Base-by-base conservation (phyloP, 1,140 invertebrate species). In the Neodiprion lecontei region DNA sequence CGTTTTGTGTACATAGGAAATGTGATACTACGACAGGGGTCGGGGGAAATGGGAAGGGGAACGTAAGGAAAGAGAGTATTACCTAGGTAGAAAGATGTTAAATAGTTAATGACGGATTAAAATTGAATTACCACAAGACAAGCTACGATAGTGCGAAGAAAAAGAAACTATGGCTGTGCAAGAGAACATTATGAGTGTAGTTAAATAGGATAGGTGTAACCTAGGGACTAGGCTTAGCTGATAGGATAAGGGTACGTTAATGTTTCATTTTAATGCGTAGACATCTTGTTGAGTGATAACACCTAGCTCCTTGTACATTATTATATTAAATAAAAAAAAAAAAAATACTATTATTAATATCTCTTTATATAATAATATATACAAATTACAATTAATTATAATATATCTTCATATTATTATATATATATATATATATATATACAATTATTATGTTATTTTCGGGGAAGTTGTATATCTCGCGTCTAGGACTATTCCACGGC, bases 131-230 rank as follows among this genome's bases (percentile, higher is more conserved):
- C 65, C 48, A 17, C 49, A 23, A 67, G 23, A 48, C 47, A 75
- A 69, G 40, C 12, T 21, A 74, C 76, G 76, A 79, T 78, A 61
- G 53, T 61, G 53, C 53, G 53, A 75, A 82, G 84, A 82, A 77
- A 82, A 85, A 82, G 81, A 83, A 88, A 86, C 84, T 84, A 88
- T 86, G 87, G 87, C 87, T 88, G 87, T 88, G 87, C 86, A 88
- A 85, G 85, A 84, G 83, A 87, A 87, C 82, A 87, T 87, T 86
- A 86, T 82, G 85, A 86, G 80, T 86, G 86, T 87, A 85, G 81
- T 86, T 86, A 84, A 79, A 81, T 82, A 83, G 80, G 76, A 80
- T 86, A 86, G 85, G 82, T 86, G 86, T 87, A 87, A 87, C 84
- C 85, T 88, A 87, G 82, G 81, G 79, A 84, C 83, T 87, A 86